A percentile compares a stretch with the other conserved stretches of the same genome.
phyloP scores from a whole-genome alignment of 2,113 vertebrate genomes.

The Ictalurus punctatus region DNA sequence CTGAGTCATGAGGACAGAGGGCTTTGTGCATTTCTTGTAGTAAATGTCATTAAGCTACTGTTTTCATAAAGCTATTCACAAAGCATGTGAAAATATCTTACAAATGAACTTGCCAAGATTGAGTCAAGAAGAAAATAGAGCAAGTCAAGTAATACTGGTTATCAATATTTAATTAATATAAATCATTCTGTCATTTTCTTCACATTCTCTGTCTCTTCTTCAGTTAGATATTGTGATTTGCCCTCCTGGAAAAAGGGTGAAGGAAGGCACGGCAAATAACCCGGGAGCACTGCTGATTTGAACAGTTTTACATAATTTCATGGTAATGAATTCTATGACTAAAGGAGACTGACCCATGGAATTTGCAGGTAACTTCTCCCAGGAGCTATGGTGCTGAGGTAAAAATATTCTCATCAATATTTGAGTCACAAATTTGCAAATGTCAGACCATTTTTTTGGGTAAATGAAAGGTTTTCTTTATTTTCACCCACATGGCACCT shows the following conservation, averaged over 20 bases:
- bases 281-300: not conserved
- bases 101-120: not conserved
- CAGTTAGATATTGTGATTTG: not conserved
- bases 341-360: not conserved
- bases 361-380: not conserved
- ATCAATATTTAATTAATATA: not conserved
- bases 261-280: not conserved
- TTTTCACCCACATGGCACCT: not conserved
- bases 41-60: not conserved
- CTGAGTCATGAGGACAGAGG: not conserved
- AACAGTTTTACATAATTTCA: not conserved
- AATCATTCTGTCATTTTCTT: not conserved
- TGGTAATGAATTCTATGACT: not conserved
- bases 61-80: constrained; percentile 4
- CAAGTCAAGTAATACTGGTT: not conserved
- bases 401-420: constrained; percentile 26
- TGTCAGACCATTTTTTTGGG: not conserved
- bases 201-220: not conserved
- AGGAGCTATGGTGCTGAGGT: not conserved
- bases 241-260: not conserved
- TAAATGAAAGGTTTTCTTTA: constrained; percentile 9
- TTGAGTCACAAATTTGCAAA: constrained; percentile 21
- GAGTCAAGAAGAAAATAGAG: not conserved
- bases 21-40: not conserved
- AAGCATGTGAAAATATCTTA: not conserved